Evolutionary conservation across 2,888 invertebrate species (phyloP).

Genomic region (Andrena marginata): DNA sequence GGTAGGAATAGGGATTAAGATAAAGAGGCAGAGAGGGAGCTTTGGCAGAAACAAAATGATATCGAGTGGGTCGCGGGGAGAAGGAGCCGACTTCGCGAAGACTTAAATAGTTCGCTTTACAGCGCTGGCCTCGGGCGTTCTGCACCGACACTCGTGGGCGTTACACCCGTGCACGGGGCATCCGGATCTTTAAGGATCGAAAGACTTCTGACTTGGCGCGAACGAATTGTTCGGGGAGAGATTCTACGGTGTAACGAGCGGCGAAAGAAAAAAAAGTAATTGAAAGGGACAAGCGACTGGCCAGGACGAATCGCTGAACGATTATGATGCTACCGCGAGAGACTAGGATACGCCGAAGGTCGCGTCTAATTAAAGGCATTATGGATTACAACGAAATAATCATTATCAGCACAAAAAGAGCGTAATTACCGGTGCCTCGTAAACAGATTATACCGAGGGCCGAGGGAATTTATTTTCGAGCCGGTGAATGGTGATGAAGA

Average conservation of each 20-base stretch:
- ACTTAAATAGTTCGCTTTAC: constrained; percentile 53
- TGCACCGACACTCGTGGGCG: constrained; percentile 29
- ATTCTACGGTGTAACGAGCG: background rate
- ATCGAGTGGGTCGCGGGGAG: constrained; percentile 42
- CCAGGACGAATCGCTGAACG: background rate
- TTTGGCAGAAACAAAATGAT: constrained; percentile 68
- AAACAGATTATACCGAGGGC: constrained; percentile 63
- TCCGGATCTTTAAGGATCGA: constrained; percentile 3
- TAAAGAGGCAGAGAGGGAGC: constrained; percentile 27
- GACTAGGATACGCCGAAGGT: constrained; percentile 3
- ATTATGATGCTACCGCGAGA: constrained; percentile 3
- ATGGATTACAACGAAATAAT: constrained; percentile 59
- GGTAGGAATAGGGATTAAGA: constrained; percentile 42
- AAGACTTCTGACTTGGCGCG: background rate
- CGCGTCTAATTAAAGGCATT: constrained; percentile 52
- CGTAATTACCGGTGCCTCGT: constrained; percentile 56
- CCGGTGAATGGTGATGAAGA: constrained; percentile 67
- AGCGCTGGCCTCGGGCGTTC: constrained; percentile 25
- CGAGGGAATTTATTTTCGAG: constrained; percentile 62
- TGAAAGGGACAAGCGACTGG: constrained; percentile 23
- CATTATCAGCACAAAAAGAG: constrained; percentile 43
- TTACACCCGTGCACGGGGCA: constrained; percentile 16
- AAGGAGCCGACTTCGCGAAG: constrained; percentile 20
- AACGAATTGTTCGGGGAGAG: background rate
- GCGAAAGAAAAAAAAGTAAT: constrained; percentile 26